Conservation (phyloP, 2,888 invertebrate genomes). For the Ferdinandea cuprea region DNA sequence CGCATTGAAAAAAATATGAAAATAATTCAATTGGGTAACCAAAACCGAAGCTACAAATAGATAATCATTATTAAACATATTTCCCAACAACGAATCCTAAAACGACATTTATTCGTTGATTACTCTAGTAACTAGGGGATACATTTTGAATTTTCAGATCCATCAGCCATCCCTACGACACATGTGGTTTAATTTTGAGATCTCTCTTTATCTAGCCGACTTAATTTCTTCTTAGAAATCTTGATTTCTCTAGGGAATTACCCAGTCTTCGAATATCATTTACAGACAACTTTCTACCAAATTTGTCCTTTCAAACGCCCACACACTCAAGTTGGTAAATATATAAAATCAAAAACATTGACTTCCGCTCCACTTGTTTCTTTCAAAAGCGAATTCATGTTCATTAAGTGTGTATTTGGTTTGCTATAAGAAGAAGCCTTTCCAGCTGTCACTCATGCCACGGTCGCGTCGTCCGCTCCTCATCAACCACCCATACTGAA, state of each 20-base stretch:
- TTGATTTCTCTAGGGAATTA: not conserved
- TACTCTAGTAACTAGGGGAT: no score
- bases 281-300: not conserved
- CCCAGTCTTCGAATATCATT: not conserved
- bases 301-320: not conserved
- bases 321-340: not conserved
- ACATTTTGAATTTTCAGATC: no score
- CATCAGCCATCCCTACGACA: no score
- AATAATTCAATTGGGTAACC: no score
- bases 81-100: no score
- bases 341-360: conserved; percentile 21
- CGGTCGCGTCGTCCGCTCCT: not conserved
- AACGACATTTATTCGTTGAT: no score
- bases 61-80: no score
- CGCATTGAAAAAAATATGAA: no score
- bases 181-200: not conserved
- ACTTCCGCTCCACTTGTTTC: conserved; percentile 29
- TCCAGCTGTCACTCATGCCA: conserved; percentile 52
- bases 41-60: no score
- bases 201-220: not conserved
- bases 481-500: conserved; percentile 12
- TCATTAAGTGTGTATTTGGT: conserved; percentile 42
- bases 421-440: conserved; percentile 3
- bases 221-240: not conserved
- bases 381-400: conserved; percentile 31